A percentile compares a stretch with the other conserved stretches of the same genome.
Conservation (phyloP, 2,113 vertebrate species). For the Bufo gargarizans region DNA sequence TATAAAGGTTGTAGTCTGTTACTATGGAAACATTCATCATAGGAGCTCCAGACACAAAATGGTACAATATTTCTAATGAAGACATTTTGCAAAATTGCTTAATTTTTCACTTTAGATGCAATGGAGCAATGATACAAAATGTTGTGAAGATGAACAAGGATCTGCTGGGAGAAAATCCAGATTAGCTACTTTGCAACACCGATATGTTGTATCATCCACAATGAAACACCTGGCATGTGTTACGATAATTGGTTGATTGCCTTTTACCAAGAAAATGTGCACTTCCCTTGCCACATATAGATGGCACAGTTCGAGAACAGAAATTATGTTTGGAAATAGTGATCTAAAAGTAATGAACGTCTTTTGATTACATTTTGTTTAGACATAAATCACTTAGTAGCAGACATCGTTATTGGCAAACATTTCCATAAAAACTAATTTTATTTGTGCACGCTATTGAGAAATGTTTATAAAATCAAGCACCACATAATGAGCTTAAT, state of each 20-base stretch:
- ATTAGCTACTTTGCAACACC: neutral
- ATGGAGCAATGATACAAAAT: neutral
- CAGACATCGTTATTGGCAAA: slow-evolving; percentile 66
- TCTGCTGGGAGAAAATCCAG: neutral
- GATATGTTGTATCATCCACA: neutral
- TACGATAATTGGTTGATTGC: slow-evolving; percentile 29
- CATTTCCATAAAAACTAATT: slow-evolving; percentile 66
- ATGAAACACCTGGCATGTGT: slow-evolving; percentile 3
- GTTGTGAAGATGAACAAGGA: neutral
- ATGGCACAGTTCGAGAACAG: neutral
- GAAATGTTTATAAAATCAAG: slow-evolving; percentile 69
- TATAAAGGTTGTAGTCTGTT: neutral
- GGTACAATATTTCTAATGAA: neutral
- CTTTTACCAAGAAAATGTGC: slow-evolving; percentile 16
- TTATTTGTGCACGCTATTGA: slow-evolving; percentile 67
- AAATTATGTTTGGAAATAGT: slow-evolving; percentile 37
- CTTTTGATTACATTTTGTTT: slow-evolving; percentile 58
- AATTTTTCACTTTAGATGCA: neutral
- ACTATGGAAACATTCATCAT: neutral
- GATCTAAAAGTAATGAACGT: slow-evolving; percentile 53
- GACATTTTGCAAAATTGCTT: neutral
- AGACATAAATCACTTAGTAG: slow-evolving; percentile 56
- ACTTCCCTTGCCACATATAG: slow-evolving; percentile 9
- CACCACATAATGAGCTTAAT: slow-evolving; percentile 71
- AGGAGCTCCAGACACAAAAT: neutral